phyloP scores from a whole-genome alignment of 2,888 invertebrate genomes.

The Andrena trimmerana region DNA sequence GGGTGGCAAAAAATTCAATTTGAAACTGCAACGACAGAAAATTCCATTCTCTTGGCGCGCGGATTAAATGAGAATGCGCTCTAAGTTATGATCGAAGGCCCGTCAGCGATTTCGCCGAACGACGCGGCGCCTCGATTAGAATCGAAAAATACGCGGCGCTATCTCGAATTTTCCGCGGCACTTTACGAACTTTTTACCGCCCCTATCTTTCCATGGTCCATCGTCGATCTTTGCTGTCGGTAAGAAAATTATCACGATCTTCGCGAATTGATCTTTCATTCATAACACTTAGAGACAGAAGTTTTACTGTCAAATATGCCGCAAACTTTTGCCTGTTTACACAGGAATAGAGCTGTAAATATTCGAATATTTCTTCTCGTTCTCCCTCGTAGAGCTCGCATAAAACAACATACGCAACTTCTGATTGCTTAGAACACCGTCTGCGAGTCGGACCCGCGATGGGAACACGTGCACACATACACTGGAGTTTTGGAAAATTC shows the following conservation, averaged over 20 bases:
- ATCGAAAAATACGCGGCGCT: not conserved
- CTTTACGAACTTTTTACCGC: conserved; percentile 1
- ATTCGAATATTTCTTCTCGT: not conserved
- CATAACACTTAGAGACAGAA: too few relatives aligned
- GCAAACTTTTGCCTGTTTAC: too few relatives aligned
- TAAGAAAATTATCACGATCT: too few relatives aligned
- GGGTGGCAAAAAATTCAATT: conserved; percentile 20
- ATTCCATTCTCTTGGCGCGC: conserved; percentile 6
- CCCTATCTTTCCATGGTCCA: not conserved
- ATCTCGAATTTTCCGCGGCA: not conserved
- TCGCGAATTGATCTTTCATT: too few relatives aligned
- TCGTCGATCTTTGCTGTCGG: not conserved
- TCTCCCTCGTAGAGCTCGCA: not conserved
- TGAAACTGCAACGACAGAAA: conserved; percentile 31
- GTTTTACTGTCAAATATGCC: too few relatives aligned
- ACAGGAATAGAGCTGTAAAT: too few relatives aligned
- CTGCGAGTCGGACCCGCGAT: not conserved
- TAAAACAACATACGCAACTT: not conserved
- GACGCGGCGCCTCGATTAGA: not conserved
- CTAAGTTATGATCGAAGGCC: conserved; percentile 11
- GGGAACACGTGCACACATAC: not conserved
- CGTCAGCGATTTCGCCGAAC: conserved; percentile 10
- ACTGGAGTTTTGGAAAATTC: not conserved
- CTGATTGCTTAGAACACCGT: not conserved
- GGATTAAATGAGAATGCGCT: conserved; percentile 15